Conservation (phyloP, 2,113 vertebrate species). For the Cephalopterus ornatus region DNA sequence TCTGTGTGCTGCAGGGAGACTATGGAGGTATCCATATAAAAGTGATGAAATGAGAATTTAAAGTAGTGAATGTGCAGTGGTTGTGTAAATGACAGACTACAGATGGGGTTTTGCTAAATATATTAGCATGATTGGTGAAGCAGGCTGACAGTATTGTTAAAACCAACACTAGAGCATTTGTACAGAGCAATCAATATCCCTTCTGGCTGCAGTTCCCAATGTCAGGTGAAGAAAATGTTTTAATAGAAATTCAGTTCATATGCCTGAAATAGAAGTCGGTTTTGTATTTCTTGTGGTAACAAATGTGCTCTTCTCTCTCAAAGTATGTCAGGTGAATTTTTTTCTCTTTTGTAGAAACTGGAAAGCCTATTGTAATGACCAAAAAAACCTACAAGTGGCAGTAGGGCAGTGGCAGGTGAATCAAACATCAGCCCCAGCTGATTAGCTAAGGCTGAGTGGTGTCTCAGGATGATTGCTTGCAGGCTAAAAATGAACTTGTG, state of each 20-base stretch:
- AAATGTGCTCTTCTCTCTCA: background rate
- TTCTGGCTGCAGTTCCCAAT: background rate
- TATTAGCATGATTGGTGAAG: background rate
- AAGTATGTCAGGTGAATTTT: background rate
- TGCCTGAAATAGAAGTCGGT: background rate
- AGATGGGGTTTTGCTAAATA: background rate
- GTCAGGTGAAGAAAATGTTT: constrained; percentile 15
- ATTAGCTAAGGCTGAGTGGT: background rate
- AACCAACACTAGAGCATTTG: background rate
- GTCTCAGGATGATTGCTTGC: background rate
- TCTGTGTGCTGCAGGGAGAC: background rate
- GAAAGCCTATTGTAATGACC: background rate
- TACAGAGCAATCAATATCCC: background rate
- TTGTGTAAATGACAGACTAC: background rate
- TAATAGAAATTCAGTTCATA: background rate
- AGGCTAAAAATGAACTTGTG: background rate
- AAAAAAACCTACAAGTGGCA: background rate
- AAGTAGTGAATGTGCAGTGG: background rate
- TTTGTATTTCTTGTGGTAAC: background rate
- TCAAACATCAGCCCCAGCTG: background rate
- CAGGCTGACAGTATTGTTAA: background rate
- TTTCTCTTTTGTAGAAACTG: background rate
- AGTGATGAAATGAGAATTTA: background rate
- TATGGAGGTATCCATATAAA: rapidly evolving
- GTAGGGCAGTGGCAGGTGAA: background rate